Conservation (phyloP, 2,113 vertebrate species). For the Labrus mixtus region DNA sequence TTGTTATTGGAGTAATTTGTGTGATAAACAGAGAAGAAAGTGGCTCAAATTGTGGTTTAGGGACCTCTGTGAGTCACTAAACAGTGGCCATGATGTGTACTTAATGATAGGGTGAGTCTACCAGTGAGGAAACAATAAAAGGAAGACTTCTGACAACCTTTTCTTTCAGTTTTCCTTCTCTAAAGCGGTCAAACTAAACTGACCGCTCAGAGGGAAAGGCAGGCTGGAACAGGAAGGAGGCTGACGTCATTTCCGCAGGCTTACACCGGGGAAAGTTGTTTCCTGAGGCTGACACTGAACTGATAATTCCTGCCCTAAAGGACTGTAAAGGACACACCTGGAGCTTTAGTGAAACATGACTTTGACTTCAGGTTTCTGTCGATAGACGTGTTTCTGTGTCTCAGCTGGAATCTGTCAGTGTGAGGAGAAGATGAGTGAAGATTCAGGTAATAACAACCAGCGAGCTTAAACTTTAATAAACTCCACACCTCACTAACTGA, state of each 20-base stretch:
- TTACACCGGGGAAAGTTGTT: conserved; percentile 85
- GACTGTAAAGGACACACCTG: background rate
- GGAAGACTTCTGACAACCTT: background rate
- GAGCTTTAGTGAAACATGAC: conserved; percentile 27
- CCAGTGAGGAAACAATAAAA: too few relatives aligned
- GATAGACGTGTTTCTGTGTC: background rate
- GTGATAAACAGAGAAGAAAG: too few relatives aligned
- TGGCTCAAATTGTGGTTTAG: too few relatives aligned
- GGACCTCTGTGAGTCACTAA: too few relatives aligned
- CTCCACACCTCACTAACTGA: background rate
- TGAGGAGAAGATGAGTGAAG: conserved; percentile 60
- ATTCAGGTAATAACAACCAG: conserved; percentile 54
- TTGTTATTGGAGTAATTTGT: too few relatives aligned
- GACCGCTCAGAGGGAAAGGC: background rate
- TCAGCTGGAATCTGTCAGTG: conserved; percentile 9
- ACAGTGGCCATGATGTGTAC: too few relatives aligned
- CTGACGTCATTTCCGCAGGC: conserved; percentile 82
- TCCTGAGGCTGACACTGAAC: conserved; percentile 78
- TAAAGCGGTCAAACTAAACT: background rate
- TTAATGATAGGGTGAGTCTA: too few relatives aligned
- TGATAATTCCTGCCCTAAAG: conserved; percentile 16
- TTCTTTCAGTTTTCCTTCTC: background rate
- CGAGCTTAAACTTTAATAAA: conserved; percentile 14
- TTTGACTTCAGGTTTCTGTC: rapidly evolving
- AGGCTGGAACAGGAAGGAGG: conserved; percentile 73